Evolutionary conservation across 2,888 invertebrate genomes (phyloP).

Genomic region (Eugnorisma glareosa): DNA sequence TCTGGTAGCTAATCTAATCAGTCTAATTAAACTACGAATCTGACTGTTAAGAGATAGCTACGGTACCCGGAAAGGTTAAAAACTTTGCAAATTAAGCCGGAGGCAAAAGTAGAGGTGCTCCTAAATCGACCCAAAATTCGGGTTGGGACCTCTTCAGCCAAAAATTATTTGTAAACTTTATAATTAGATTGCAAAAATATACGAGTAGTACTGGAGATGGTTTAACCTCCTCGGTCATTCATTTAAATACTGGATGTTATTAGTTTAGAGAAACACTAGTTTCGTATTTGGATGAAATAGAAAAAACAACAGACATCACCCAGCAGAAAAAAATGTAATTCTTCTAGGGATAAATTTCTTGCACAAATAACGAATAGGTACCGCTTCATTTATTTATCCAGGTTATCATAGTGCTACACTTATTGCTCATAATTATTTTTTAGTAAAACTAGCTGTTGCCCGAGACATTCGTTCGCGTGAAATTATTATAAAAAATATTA

Average conservation of each 20-base stretch:
- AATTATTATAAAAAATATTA: too few species aligned
- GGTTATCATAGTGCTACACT: too few species aligned
- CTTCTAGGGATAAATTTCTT: neutral
- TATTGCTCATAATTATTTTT: neutral
- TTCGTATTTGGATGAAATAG: neutral
- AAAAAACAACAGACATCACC: neutral
- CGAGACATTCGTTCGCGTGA: too few species aligned
- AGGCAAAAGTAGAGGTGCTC: neutral
- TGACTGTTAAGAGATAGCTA: neutral
- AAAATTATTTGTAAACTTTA: constrained; percentile 5
- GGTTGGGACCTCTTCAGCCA: constrained; percentile 1
- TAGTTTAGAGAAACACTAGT: neutral
- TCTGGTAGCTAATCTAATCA: neutral
- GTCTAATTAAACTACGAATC: constrained; percentile 8
- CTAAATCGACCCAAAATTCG: constrained; percentile 3
- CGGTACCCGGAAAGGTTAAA: constrained; percentile 6
- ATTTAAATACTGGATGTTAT: neutral
- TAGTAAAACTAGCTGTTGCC: too few species aligned
- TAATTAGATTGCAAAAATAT: constrained; percentile 13
- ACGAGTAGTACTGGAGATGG: neutral
- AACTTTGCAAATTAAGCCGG: constrained; percentile 35
- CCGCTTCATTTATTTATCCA: neutral
- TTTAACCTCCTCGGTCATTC: neutral
- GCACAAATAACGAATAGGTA: neutral
- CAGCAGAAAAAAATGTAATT: neutral